Base-by-base conservation (phyloP, 2,888 invertebrate species). In the Lithophane semibrunnea region DNA sequence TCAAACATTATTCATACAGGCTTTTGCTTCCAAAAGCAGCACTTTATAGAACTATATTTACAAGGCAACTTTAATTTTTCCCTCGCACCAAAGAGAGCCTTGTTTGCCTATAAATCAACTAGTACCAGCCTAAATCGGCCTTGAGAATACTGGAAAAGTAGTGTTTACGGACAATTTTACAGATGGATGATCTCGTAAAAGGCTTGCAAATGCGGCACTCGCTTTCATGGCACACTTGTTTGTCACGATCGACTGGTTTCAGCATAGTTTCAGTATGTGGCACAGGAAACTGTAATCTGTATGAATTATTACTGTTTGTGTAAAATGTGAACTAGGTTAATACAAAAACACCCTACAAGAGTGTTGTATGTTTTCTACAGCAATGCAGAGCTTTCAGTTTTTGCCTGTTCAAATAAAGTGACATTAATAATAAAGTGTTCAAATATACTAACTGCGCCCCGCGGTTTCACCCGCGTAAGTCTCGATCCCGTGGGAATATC, bases 91-190 rank as follows among this genome's bases (percentile, higher is more conserved):
- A 67, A 83, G 42, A 54, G 61, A 18, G n/a, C 21, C 21, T 60
- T 29, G 66, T 82, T 74, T 47, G 44, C 21, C 8, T 47, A 54
- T 60, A 84, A 84, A 72, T 75, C 71, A 84, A 47, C 29, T 56
- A 7, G 18, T 24, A 54, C 10, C 13, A 65, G 18, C 8, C 21
- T 9, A 52, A 52, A 21, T 21, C 52, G 52, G 52, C 21, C 37
- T 58, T 21, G 47, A 29, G n/a, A 47, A 63, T 29, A 52, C 63
- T n/a, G 56, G 60, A 37, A 78, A 79, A 72, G 21, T 71, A 75
- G 74, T 82, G 64, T 79, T 82, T 84, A 29, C 68, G 37, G 49
- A 18, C 56, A 75, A 70, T 72, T 84, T 84, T 24, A 72, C 64
- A n/a, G 54, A 56, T 60, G 67, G 52, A 16, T 72, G 74, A 18